These are phyloP conservation scores for Agrotis segetum DNA, from an alignment of 2,888 invertebrate species.

Conservation along the genomic window DNA sequence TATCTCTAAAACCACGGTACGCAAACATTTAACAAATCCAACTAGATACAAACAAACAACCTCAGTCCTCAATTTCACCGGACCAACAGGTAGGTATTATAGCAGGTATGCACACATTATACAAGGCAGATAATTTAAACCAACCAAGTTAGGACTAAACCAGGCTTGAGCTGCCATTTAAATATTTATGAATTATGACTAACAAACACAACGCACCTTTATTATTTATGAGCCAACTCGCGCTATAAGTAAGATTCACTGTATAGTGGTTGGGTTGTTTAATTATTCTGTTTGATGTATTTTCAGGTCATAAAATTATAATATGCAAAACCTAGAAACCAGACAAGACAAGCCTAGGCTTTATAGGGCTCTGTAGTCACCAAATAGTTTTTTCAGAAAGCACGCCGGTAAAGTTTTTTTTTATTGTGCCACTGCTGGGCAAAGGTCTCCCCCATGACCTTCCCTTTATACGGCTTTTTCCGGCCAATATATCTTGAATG, in stretches of 20 bases:
- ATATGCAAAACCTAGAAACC: no score
- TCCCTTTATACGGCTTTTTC: no score
- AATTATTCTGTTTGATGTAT: slow-evolving; percentile 24
- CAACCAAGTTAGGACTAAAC: slow-evolving; percentile 40
- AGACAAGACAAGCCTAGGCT: no score
- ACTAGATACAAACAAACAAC: slow-evolving; percentile 16
- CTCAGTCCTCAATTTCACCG: not conserved
- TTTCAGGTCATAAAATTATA: not conserved
- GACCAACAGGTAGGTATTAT: slow-evolving; percentile 24
- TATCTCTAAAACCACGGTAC: not conserved
- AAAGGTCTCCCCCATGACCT: no score
- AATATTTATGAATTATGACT: slow-evolving; percentile 57
- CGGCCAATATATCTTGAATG: no score
- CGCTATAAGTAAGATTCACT: not conserved
- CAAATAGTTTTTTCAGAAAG: no score
- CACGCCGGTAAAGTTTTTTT: no score
- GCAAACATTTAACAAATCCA: slow-evolving; percentile 4
- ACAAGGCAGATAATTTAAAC: slow-evolving; percentile 49
- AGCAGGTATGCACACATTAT: slow-evolving; percentile 28
- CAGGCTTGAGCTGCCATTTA: slow-evolving; percentile 34
- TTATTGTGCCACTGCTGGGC: no score
- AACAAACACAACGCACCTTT: slow-evolving; percentile 32
- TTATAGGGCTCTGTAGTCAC: no score
- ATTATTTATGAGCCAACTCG: slow-evolving; percentile 41
- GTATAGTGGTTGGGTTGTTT: slow-evolving; percentile 10